Conservation (phyloP, 2,797 vertebrate genomes). For the Gambusia yucatana region DNA sequence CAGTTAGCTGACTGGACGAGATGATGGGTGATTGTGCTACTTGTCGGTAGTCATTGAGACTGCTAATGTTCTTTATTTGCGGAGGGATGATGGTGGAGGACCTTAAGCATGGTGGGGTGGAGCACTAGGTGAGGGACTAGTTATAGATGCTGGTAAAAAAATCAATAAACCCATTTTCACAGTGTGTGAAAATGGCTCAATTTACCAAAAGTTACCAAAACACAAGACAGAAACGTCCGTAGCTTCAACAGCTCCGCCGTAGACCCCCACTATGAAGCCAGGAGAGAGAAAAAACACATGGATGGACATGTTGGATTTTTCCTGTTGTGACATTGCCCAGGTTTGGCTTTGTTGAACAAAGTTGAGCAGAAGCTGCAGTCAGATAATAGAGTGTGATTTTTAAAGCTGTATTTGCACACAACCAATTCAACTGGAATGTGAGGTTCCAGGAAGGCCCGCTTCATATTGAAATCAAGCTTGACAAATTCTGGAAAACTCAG, state of each 20-base stretch:
- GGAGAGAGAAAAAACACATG: neutral
- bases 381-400: neutral
- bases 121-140: no score
- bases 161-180: no score
- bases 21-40: no score
- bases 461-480: neutral
- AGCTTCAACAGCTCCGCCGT: neutral
- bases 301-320: neutral
- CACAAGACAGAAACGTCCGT: neutral
- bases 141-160: no score
- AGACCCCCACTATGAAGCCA: neutral
- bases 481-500: neutral
- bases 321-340: neutral
- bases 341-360: neutral
- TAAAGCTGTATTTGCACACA: neutral
- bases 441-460: neutral
- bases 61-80: no score
- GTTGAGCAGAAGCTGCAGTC: neutral
- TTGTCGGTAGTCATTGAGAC: no score
- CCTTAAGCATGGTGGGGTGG: no score
- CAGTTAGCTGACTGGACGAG: neutral
- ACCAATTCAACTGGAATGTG: neutral
- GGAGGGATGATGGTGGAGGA: no score
- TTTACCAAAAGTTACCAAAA: neutral
- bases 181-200: constrained; percentile 1